Evolutionary conservation across 2,113 vertebrate genomes (phyloP).

Genomic region (Emydura subglobosa): DNA sequence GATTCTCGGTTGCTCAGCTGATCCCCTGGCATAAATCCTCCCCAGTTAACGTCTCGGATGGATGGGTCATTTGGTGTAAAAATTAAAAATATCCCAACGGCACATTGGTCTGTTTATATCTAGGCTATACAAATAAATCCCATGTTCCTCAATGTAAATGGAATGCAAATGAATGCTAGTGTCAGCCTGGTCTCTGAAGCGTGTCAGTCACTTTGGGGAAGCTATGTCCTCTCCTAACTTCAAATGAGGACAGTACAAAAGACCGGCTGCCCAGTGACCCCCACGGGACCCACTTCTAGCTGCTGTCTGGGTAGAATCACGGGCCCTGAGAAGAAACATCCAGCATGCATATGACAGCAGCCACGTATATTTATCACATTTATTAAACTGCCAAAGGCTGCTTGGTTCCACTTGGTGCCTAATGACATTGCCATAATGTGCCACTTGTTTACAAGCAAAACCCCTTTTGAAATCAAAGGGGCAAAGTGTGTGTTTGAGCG

Average conservation of each 20-base stretch:
- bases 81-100: neutral
- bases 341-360: neutral
- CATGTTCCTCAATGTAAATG: neutral
- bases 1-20: neutral
- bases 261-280: neutral
- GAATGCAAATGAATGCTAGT: neutral
- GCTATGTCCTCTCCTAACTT: neutral
- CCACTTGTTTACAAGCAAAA: neutral
- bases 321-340: neutral
- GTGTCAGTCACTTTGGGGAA: neutral
- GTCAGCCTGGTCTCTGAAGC: neutral
- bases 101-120: neutral
- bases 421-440: neutral
- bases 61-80: too few species aligned
- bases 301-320: neutral
- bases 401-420: neutral
- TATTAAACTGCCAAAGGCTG: neutral
- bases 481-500: fast-evolving
- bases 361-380: neutral
- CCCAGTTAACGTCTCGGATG: neutral
- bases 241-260: neutral
- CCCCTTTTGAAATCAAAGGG: neutral
- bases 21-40: neutral
- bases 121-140: neutral
- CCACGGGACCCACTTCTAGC: neutral